A percentile compares a stretch with the other conserved stretches of the same genome.
Conservation (phyloP, 1,140 invertebrate genomes). For the Panagrolaimus sp. region DNA sequence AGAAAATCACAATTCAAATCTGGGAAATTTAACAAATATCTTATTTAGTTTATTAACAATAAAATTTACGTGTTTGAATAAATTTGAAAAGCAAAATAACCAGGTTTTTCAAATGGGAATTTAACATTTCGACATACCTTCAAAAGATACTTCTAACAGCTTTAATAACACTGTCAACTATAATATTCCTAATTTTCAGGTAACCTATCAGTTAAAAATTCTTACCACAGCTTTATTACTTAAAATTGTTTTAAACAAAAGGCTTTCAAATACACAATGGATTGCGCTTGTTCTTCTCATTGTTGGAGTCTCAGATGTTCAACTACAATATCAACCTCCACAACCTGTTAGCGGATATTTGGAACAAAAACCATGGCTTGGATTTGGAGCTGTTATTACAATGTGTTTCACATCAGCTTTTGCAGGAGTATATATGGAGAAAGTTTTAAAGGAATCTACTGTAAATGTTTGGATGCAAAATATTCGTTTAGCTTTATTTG, state of each 20-base stretch:
- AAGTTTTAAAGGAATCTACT: conserved; percentile 63
- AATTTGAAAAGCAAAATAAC: too few species aligned
- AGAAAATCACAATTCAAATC: too few species aligned
- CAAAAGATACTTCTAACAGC: too few species aligned
- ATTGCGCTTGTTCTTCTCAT: conserved; percentile 16
- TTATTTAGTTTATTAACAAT: too few species aligned
- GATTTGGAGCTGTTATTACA: not conserved
- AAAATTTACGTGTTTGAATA: too few species aligned
- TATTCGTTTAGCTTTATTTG: conserved; percentile 61
- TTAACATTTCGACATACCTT: too few species aligned
- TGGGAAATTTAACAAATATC: too few species aligned
- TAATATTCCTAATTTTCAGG: too few species aligned
- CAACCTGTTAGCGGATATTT: not conserved
- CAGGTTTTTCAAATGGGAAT: too few species aligned
- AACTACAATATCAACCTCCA: not conserved
- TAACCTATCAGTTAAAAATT: conserved; percentile 62
- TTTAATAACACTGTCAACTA: too few species aligned
- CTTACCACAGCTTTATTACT: conserved; percentile 61
- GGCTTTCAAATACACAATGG: conserved; percentile 36
- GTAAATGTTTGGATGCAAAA: conserved; percentile 64
- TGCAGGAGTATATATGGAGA: conserved; percentile 66
- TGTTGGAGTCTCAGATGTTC: conserved; percentile 13
- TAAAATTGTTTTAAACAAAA: conserved; percentile 55
- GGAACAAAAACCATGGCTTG: not conserved
- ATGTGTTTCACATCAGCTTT: conserved; percentile 12